Evolutionary conservation across 2,797 vertebrate species (phyloP), one percentile per base, ranked within the genome.

Genomic region (Fringilla coelebs): DNA sequence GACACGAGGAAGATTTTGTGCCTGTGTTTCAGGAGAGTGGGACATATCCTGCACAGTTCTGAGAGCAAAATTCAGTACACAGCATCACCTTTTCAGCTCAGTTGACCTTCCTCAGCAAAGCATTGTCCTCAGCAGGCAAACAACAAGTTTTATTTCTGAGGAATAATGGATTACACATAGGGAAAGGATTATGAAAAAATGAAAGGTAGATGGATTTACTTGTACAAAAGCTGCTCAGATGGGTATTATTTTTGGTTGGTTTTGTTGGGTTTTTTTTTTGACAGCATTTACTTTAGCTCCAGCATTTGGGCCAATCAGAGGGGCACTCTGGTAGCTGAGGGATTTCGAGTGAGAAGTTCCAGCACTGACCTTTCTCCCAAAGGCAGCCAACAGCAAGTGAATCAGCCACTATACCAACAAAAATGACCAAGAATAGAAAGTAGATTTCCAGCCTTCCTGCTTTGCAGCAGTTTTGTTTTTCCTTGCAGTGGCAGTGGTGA

Each of bases 401-500:
- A 92, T 74, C 79, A 94, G 76, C 73, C 11, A 6, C 62, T 88
- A 45, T 21, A 62, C 73, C 84, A 91, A 94, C 79, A 94, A 91
- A 95, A 92, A 57, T 32, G 20, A 67, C 32, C 83, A 95, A 95
- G 85, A 96, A 94, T 78, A 91, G 73, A 85, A 86, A 95, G 90
- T 36, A 85, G 76, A 90, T 89, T 90, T 96, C 60, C 76, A 86
- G 79, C 60, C 62, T 21, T 85, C 36, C 70, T 79, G 32, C 85
- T 94, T 76, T 91, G 65, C 67, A 93, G 78, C 76, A 88, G 83
- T 91, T 95, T 94, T 95, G 85, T 93, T 94, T 93, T 85, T 29
- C 71, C 41, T 93, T 79, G 60, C 74, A 91, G 46, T 17, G 58
- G 70, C 80, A 87, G 51, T 0, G 6, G 73, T 49, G 85, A 94